Evolutionary conservation across 2,113 vertebrate species (phyloP).

Genomic region (Cathartes aura): DNA sequence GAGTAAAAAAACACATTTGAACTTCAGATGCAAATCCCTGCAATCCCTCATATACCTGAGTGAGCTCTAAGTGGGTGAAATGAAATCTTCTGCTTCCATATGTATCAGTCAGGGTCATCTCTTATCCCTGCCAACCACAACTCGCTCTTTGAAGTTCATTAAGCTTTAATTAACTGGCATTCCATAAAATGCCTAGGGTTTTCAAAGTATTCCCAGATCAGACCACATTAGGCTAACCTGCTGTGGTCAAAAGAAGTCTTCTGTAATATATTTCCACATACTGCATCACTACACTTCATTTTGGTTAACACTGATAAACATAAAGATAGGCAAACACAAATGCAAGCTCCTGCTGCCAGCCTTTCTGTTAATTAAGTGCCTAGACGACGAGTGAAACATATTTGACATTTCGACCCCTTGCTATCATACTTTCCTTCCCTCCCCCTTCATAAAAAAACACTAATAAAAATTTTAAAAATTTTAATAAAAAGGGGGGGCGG

Average conservation of each 20-base stretch:
- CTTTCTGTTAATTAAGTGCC: neutral
- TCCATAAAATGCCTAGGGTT: neutral
- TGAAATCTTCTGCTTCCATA: neutral
- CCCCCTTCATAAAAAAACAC: neutral
- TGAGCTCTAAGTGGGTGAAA: neutral
- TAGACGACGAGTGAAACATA: neutral
- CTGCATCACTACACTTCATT: neutral
- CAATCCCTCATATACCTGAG: neutral
- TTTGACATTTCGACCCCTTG: neutral
- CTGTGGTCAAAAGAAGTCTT: neutral
- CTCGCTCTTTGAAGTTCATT: neutral
- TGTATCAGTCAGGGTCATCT: neutral
- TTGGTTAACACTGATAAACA: neutral
- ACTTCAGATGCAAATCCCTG: neutral
- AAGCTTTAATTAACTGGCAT: neutral
- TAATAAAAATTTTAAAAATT: neutral
- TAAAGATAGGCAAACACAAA: neutral
- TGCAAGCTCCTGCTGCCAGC: neutral
- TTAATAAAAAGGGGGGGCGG: neutral
- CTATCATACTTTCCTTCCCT: neutral
- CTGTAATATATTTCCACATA: neutral
- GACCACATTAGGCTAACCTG: neutral
- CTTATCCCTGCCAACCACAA: neutral
- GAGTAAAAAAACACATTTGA: neutral
- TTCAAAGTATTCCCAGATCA: neutral